Evolutionary conservation across 2,797 vertebrate genomes (phyloP), one percentile per base, ranked within the genome.

Genomic region (Valencia hispanica): DNA sequence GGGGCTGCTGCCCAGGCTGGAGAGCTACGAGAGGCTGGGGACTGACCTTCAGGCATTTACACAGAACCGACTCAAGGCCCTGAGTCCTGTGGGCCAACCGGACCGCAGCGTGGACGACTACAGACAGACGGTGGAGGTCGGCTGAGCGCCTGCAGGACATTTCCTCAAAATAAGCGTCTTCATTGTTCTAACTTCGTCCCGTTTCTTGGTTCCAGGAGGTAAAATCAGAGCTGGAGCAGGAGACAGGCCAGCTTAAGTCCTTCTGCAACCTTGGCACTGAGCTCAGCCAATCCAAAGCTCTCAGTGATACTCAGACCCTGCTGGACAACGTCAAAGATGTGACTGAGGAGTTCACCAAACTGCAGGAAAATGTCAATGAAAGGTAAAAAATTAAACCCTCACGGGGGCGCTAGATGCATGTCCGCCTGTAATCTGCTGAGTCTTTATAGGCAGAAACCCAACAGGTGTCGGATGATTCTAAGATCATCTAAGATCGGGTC

Each of bases 71-170:
- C 89, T 90, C 0, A 95, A 96, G 72, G 71, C 94, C 63, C 63
- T 99, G 88, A 96, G 96, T 32, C 95, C 95, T 0, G 96, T 91
- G 9, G 97, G 97, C 7, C 97, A 97, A 74, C 97, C 98, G 0
- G 97, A 99, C 80, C 94, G 93, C 20, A 95, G 97, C 74, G 95
- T 99, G 32, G 94, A 96, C 15, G 96, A 88, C 92, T 99, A 97
- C 93, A 96, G 95, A 80, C 97, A 97, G 85, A 97, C 97, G 74
- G 93, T 98, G 65, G 96, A 98, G 97, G 98, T 99, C 45, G 79
- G 89, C 25, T 66, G 48, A 11, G 32, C 30, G 30, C 22, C 18
- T 11, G 15, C 9, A 27, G 25, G 25, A 41, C 27, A 17, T 53
- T 41, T 20, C 25, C 57, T 15, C 48, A 20, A 22, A 22, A 8